Evolutionary conservation across 2,888 invertebrate species (phyloP).

Genomic region (Ophion obscuratus): DNA sequence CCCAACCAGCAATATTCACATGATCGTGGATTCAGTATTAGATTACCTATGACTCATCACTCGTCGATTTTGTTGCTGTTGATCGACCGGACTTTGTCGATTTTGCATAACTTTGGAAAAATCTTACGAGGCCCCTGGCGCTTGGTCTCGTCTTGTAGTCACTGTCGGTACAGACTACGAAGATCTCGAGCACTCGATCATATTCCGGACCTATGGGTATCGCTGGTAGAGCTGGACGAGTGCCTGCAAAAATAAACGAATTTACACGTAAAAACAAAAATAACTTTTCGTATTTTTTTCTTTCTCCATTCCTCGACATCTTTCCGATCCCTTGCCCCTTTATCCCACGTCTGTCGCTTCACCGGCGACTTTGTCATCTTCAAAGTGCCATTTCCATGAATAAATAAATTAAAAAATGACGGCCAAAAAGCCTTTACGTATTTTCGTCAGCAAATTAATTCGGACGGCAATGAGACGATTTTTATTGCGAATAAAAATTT

Average conservation of each 20-base stretch:
- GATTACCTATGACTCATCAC: neutral
- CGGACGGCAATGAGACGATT: neutral
- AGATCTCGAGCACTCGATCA: conserved; percentile 88
- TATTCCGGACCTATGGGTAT: conserved; percentile 87
- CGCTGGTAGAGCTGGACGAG: conserved; percentile 89
- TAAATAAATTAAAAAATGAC: too few relatives aligned
- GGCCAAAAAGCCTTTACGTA: too few relatives aligned
- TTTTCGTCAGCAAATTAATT: too few relatives aligned
- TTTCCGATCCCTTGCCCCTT: too few relatives aligned
- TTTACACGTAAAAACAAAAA: neutral
- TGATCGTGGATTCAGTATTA: neutral
- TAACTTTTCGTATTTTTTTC: conserved; percentile 42
- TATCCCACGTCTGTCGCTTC: neutral
- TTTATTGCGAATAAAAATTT: neutral
- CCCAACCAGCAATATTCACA: too few relatives aligned
- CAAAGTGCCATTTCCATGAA: too few relatives aligned
- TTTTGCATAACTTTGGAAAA: conserved; percentile 82
- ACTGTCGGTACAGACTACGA: conserved; percentile 89
- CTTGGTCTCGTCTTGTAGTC: conserved; percentile 86
- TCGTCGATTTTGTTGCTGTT: conserved; percentile 20
- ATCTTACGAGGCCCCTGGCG: conserved; percentile 85
- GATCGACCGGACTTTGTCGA: conserved; percentile 9
- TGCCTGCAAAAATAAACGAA: conserved; percentile 85
- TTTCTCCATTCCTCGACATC: conserved; percentile 31
- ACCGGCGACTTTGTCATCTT: neutral